Conservation (phyloP, 2,888 invertebrate species). For the Prosapia bicincta region DNA sequence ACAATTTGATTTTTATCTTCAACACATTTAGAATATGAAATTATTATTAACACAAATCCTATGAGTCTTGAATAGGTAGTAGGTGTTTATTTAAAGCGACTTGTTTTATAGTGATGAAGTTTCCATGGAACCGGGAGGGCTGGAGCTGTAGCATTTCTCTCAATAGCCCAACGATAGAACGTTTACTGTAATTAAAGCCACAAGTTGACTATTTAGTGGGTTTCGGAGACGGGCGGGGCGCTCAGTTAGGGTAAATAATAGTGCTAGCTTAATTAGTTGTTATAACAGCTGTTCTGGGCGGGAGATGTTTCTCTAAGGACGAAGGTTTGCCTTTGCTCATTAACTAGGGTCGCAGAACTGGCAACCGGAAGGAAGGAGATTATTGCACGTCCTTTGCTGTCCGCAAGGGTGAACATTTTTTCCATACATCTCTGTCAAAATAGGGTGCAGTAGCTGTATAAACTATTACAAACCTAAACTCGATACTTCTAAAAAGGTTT, state of each 20-base stretch:
- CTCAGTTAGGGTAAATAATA: neutral
- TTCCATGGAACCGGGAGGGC: too few relatives aligned
- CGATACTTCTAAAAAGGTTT: too few relatives aligned
- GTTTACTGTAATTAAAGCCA: neutral
- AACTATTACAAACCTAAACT: too few relatives aligned
- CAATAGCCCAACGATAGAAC: neutral
- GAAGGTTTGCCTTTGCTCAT: neutral
- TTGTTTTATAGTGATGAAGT: too few relatives aligned
- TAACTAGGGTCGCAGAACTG: neutral
- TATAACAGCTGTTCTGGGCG: conserved; percentile 2
- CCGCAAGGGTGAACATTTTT: neutral
- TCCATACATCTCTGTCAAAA: neutral
- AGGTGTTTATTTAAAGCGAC: too few relatives aligned
- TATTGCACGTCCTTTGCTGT: neutral
- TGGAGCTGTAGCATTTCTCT: too few relatives aligned
- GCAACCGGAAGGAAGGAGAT: neutral
- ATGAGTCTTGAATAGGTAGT: too few relatives aligned
- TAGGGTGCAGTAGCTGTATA: neutral
- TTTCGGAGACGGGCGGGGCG: neutral
- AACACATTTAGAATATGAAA: too few relatives aligned
- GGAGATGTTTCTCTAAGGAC: conserved; percentile 1
- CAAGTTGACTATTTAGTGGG: neutral
- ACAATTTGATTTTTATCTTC: too few relatives aligned
- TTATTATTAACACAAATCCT: too few relatives aligned
- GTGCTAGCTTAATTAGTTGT: neutral